A percentile compares a stretch with the other conserved stretches of the same genome.
phyloP scores from a whole-genome alignment of 2,113 vertebrate genomes.

The Pipa parva region DNA sequence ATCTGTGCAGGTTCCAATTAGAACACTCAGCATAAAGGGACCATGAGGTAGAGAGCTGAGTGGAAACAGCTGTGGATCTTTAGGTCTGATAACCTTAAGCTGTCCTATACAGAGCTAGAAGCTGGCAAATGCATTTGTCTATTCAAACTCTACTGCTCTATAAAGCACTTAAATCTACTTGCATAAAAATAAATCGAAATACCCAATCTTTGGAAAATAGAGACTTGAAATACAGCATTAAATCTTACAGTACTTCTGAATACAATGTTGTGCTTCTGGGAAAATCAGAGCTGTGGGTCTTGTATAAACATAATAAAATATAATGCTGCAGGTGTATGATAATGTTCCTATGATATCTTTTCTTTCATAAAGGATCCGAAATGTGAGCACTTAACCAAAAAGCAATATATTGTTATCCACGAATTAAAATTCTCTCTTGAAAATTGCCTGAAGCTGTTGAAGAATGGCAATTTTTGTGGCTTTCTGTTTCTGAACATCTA shows the following conservation, averaged over 20 bases:
- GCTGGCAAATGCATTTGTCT: neutral
- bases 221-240: neutral
- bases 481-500: too few species aligned
- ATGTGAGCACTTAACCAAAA: too few species aligned
- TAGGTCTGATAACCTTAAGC: constrained; percentile 34
- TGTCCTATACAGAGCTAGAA: constrained; percentile 29
- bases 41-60: constrained; percentile 21
- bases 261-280: neutral
- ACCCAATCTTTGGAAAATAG: constrained; percentile 13
- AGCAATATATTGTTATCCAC: too few species aligned
- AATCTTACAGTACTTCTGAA: neutral
- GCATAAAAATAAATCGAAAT: constrained; percentile 3
- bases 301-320: too few species aligned
- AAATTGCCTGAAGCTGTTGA: too few species aligned
- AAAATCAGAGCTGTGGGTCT: neutral
- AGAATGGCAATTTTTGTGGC: too few species aligned
- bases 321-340: too few species aligned
- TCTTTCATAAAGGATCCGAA: too few species aligned
- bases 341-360: too few species aligned
- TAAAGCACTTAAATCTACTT: constrained; percentile 1
- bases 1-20: constrained; percentile 38
- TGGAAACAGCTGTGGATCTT: constrained; percentile 38
- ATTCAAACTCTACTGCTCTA: constrained; percentile 19
- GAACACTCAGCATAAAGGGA: constrained; percentile 30
- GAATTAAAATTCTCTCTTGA: too few species aligned